These are phyloP conservation scores for Erynnis tages DNA, from an alignment of 2,888 invertebrate species.

Conservation along the genomic window DNA sequence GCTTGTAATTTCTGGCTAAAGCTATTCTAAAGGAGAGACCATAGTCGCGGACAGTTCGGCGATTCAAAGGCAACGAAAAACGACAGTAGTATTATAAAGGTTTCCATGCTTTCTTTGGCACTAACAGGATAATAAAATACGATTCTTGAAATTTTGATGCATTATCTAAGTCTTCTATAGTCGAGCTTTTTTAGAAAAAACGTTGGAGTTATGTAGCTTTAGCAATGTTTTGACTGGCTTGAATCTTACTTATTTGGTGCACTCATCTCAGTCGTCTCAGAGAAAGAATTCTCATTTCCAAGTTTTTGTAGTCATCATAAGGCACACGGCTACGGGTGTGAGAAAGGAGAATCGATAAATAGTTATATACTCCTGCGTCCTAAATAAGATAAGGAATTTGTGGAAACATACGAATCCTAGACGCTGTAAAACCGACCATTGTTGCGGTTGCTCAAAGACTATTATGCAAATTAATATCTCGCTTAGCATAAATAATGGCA, in stretches of 20 bases:
- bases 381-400: slow-evolving; percentile 1
- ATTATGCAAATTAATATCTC: slow-evolving; percentile 58
- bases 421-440: slow-evolving; percentile 49
- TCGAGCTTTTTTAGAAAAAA: too few species aligned
- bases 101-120: not conserved
- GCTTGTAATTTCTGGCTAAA: slow-evolving; percentile 12
- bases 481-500: slow-evolving; percentile 26
- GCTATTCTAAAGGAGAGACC: slow-evolving; percentile 14
- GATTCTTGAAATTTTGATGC: too few species aligned
- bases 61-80: slow-evolving; percentile 56
- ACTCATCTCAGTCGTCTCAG: too few species aligned
- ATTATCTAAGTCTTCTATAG: too few species aligned
- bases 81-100: slow-evolving; percentile 39
- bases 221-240: too few species aligned
- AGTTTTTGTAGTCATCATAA: too few species aligned
- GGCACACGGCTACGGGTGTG: too few species aligned
- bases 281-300: not conserved
- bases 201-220: too few species aligned
- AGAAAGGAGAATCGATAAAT: not conserved
- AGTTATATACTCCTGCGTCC: not conserved
- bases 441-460: slow-evolving; percentile 59
- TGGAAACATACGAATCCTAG: slow-evolving; percentile 37
- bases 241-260: too few species aligned
- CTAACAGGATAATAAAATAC: too few species aligned
- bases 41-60: slow-evolving; percentile 55